Percentiles rank a stretch among this genome's conserved stretches.
These are phyloP conservation scores for Dryobotodes eremita DNA, from an alignment of 2,888 invertebrate species.

Conservation along the genomic window DNA sequence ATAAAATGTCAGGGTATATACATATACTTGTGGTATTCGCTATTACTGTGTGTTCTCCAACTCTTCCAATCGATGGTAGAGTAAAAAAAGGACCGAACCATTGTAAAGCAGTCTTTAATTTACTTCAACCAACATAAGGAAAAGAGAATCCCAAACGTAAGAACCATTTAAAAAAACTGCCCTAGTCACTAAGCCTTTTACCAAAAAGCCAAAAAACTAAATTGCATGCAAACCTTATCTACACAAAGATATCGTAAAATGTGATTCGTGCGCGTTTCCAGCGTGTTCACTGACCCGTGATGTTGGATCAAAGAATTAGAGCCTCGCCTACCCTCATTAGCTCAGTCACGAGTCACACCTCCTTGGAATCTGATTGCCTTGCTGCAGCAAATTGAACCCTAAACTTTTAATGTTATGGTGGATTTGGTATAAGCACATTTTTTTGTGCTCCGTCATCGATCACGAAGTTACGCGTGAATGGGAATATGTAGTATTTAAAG, in stretches of 20 bases:
- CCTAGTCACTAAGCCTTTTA: slow-evolving; percentile 10
- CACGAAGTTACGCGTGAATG: slow-evolving; percentile 59
- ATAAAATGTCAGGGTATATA: background rate
- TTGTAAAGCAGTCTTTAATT: background rate
- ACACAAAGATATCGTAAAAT: slow-evolving; percentile 59
- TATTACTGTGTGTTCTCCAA: background rate
- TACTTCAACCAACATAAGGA: background rate
- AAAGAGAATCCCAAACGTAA: background rate
- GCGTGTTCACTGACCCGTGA: slow-evolving; percentile 85
- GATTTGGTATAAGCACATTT: slow-evolving; percentile 12
- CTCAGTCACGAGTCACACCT: slow-evolving; percentile 83
- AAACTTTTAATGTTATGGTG: slow-evolving; percentile 16
- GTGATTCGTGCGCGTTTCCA: slow-evolving; percentile 64
- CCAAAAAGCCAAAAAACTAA: slow-evolving; percentile 29
- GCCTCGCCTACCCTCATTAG: slow-evolving; percentile 82
- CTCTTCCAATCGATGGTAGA: background rate
- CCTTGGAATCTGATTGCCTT: slow-evolving; percentile 70
- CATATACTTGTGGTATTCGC: background rate
- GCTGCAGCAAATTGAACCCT: slow-evolving; percentile 47
- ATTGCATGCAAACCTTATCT: slow-evolving; percentile 60
- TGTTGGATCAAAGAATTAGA: slow-evolving; percentile 87
- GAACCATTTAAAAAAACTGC: slow-evolving; percentile 11
- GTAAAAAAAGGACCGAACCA: background rate
- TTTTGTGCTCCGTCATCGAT: slow-evolving; percentile 46
- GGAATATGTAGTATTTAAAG: slow-evolving; percentile 57